Conservation (phyloP, 2,797 vertebrate genomes). For the Chloroceryle inda region DNA sequence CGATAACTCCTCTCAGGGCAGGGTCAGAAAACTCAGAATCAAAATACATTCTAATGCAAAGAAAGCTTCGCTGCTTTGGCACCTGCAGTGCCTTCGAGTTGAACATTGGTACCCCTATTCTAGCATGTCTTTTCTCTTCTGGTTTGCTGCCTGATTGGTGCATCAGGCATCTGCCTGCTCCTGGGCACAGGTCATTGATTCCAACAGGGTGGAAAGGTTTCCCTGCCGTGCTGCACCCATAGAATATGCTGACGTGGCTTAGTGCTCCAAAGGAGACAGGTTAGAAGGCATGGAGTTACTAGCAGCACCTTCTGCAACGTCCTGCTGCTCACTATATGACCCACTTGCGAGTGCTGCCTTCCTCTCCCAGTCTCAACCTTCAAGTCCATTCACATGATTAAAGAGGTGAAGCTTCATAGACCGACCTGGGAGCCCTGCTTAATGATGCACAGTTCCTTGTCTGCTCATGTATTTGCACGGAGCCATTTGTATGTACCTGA, state of each 20-base stretch:
- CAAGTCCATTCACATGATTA: neutral
- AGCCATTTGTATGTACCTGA: constrained; percentile 24
- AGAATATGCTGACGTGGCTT: neutral
- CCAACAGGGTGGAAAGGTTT: neutral
- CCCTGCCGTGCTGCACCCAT: neutral
- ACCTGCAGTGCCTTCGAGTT: neutral
- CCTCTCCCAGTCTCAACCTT: neutral
- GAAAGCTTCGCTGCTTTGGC: neutral
- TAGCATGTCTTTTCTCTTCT: neutral
- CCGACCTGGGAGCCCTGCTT: constrained; percentile 5
- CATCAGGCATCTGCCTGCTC: neutral
- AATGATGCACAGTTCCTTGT: constrained; percentile 59
- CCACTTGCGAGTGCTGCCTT: neutral
- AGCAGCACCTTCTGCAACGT: neutral
- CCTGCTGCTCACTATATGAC: neutral
- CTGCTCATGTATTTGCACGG: constrained; percentile 18
- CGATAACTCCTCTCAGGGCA: neutral
- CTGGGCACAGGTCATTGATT: neutral
- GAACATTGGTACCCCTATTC: neutral
- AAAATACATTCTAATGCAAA: neutral
- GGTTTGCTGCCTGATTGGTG: neutral
- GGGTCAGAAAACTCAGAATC: neutral
- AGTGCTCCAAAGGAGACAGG: neutral
- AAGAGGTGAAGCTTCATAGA: constrained; percentile 2
- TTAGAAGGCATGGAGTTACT: neutral